Evolutionary conservation across 2,888 invertebrate genomes (phyloP).

Genomic region (Capitulum mitella): DNA sequence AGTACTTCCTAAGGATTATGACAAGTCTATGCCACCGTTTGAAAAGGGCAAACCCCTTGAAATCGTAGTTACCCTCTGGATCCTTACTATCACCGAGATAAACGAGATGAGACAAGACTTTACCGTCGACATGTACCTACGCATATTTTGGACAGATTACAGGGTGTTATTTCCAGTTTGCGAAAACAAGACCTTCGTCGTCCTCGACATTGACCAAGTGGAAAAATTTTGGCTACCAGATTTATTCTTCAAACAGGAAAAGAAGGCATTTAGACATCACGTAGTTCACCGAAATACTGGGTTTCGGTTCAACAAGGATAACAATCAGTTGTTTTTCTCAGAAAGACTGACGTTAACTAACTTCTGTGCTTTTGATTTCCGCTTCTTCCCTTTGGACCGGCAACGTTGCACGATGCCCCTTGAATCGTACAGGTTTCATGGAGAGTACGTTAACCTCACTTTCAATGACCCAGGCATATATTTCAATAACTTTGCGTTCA

Average conservation of each 20-base stretch:
- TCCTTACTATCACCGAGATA: not conserved
- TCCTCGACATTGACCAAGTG: not conserved
- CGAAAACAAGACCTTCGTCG: not conserved
- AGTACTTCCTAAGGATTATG: not conserved
- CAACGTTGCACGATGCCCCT: not conserved
- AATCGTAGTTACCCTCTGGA: not conserved
- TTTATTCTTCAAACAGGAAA: not conserved
- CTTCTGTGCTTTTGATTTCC: not conserved
- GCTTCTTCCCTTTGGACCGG: not conserved
- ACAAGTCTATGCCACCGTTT: not conserved
- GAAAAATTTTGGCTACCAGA: not conserved
- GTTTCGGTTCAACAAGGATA: not conserved
- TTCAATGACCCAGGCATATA: not conserved
- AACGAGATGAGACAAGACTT: not conserved
- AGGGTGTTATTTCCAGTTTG: not conserved
- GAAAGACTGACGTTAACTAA: not conserved
- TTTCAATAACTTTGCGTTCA: constrained; percentile 4
- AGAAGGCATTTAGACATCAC: not conserved
- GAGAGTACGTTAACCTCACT: not conserved
- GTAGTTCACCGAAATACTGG: not conserved
- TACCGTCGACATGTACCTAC: not conserved
- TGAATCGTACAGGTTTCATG: not conserved
- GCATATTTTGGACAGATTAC: not conserved
- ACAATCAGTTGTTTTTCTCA: not conserved
- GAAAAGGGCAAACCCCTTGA: not conserved